Conservation (phyloP, 2,888 invertebrate species). For the Meteorus colon region DNA sequence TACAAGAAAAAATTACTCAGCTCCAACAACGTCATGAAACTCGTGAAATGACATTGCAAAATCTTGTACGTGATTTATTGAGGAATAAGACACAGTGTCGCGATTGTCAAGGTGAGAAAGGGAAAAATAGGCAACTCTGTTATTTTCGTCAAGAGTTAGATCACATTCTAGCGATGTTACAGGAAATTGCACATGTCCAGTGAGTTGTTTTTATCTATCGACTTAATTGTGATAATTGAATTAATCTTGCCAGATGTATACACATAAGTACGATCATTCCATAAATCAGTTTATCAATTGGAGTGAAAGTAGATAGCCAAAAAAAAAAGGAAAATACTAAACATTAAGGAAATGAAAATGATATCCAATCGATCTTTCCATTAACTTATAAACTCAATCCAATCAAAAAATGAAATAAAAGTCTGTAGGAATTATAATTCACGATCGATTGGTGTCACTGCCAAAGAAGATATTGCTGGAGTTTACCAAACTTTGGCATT, state of each 20-base stretch:
- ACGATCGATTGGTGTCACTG: conserved; percentile 62
- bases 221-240: conserved; percentile 23
- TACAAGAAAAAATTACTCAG: conserved; percentile 68
- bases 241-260: conserved; percentile 5
- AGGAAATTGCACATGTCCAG: conserved; percentile 67
- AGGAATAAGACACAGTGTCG: conserved; percentile 67
- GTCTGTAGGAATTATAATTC: not conserved
- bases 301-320: conserved; percentile 44
- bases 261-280: not conserved
- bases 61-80: conserved; percentile 67
- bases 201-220: conserved; percentile 43
- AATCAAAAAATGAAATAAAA: conserved; percentile 38
- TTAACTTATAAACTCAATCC: conserved; percentile 32
- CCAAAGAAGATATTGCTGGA: conserved; percentile 59
- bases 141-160: conserved; percentile 70
- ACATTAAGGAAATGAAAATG: conserved; percentile 32
- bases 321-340: conserved; percentile 30
- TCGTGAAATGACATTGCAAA: conserved; percentile 69
- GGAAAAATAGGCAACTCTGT: conserved; percentile 66
- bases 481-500: conserved; percentile 39
- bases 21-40: conserved; percentile 70
- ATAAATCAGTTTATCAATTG: conserved; percentile 5
- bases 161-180: conserved; percentile 68
- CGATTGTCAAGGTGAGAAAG: conserved; percentile 66
- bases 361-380: conserved; percentile 52